These are phyloP conservation scores for Cordilura impudica DNA, from an alignment of 2,888 invertebrate species.

Conservation along the genomic window DNA sequence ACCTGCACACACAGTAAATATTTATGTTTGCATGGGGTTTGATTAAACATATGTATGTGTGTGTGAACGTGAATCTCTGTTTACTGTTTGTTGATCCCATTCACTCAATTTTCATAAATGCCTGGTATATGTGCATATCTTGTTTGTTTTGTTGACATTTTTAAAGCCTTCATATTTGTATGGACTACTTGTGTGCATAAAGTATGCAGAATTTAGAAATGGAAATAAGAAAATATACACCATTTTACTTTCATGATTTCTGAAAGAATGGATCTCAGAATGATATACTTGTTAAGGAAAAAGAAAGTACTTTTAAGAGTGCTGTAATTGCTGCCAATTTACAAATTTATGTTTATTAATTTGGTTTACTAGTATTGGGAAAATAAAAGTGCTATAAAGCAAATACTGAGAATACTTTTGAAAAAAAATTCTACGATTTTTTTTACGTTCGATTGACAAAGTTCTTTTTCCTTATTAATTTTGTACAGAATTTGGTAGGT, in stretches of 20 bases:
- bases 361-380: too few species aligned
- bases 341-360: not conserved
- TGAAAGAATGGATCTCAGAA: too few species aligned
- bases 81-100: conserved; percentile 15
- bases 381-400: too few species aligned
- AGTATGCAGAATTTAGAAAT: not conserved
- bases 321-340: not conserved
- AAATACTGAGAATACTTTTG: too few species aligned
- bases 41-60: not conserved
- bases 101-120: conserved; percentile 24
- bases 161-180: not conserved
- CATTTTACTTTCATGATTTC: too few species aligned
- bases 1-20: not conserved
- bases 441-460: too few species aligned
- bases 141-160: conserved; percentile 28
- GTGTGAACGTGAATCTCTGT: not conserved
- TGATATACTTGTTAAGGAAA: too few species aligned
- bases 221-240: too few species aligned
- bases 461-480: not conserved
- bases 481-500: not conserved
- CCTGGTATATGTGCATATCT: not conserved
- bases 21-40: not conserved
- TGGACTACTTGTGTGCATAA: not conserved
- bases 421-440: too few species aligned
- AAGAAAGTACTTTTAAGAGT: too few species aligned